phyloP scores from a whole-genome alignment of 1,140 invertebrate species.

The Monomorium pharaonis region DNA sequence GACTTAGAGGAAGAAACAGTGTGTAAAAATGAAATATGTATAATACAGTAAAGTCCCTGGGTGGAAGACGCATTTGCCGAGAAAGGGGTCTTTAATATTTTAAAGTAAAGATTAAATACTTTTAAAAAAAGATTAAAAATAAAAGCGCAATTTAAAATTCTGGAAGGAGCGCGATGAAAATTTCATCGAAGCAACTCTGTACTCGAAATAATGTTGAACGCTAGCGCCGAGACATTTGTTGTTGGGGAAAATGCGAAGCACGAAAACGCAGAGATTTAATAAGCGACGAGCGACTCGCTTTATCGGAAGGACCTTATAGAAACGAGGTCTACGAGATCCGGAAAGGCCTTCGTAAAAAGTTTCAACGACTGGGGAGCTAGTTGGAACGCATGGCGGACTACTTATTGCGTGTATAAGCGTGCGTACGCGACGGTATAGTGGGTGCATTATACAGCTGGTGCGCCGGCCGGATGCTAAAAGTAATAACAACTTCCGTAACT shows the following conservation, averaged over 20 bases:
- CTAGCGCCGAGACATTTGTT: too few relatives aligned
- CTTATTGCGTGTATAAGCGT: constrained; percentile 44
- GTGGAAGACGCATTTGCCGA: not conserved
- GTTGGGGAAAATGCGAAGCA: too few relatives aligned
- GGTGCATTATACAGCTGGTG: constrained; percentile 36
- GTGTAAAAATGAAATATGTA: constrained; percentile 4
- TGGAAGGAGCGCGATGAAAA: not conserved
- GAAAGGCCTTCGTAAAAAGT: constrained; percentile 29
- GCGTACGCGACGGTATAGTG: constrained; percentile 3
- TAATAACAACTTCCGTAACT: constrained; percentile 50
- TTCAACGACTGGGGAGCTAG: constrained; percentile 7
- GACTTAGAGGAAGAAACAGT: not conserved
- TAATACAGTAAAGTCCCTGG: not conserved
- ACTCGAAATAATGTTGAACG: too few relatives aligned
- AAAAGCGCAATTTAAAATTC: constrained; percentile 11
- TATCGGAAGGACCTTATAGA: constrained; percentile 5
- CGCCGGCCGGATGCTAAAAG: constrained; percentile 29
- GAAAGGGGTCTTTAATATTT: not conserved
- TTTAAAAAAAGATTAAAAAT: not conserved
- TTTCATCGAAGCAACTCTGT: not conserved
- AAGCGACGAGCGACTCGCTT: not conserved
- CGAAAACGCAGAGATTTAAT: not conserved
- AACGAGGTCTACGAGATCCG: not conserved
- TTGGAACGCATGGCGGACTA: constrained; percentile 20
- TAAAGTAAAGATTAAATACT: not conserved